Conservation (phyloP, 1,140 invertebrate species). For the Diorhabda elongata region DNA sequence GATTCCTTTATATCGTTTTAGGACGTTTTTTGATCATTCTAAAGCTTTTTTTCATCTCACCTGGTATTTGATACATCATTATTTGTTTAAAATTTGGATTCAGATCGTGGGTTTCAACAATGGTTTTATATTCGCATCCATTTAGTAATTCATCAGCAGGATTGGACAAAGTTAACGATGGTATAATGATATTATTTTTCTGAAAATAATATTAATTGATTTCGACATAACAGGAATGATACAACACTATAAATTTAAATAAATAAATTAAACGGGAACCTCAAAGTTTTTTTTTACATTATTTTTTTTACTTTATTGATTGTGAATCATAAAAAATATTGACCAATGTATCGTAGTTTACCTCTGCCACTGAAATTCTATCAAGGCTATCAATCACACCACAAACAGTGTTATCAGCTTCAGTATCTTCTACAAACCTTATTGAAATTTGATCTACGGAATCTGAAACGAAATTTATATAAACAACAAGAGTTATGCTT, state of each 20-base stretch:
- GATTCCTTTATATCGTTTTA: too few relatives aligned
- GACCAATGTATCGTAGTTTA: background rate
- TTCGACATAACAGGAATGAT: too few relatives aligned
- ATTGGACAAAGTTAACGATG: background rate
- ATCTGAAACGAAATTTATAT: conserved; percentile 7
- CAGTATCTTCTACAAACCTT: background rate
- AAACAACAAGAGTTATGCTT: background rate
- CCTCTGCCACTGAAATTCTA: background rate
- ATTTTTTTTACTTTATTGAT: too few relatives aligned
- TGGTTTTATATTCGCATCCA: conserved; percentile 2
- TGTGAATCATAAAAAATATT: too few relatives aligned
- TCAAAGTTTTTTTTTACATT: too few relatives aligned
- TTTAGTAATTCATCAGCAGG: conserved; percentile 11
- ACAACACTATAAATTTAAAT: too few relatives aligned
- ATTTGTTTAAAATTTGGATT: background rate
- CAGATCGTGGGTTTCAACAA: background rate
- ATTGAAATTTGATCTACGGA: conserved; percentile 6
- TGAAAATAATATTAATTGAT: background rate
- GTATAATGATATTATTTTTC: conserved; percentile 7
- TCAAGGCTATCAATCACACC: conserved; percentile 1
- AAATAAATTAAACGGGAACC: too few relatives aligned
- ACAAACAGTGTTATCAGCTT: background rate
- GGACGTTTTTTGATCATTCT: too few relatives aligned
- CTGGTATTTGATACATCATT: conserved; percentile 8
- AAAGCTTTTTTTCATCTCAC: background rate